Base-by-base conservation (phyloP, 2,888 invertebrate genomes). In the Pseudococcus viburni region DNA sequence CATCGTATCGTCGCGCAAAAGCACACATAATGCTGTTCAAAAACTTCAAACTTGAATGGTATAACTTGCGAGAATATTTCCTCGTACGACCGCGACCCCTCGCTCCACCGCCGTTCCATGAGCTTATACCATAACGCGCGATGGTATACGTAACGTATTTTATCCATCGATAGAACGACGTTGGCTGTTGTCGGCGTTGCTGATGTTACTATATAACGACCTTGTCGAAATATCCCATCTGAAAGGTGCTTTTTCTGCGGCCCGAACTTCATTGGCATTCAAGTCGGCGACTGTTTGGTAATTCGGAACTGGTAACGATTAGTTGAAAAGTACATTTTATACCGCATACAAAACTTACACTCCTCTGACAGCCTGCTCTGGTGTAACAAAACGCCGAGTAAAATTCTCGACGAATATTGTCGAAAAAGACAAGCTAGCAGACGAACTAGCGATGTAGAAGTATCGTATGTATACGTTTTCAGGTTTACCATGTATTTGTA, bases 251-350 rank as follows among this genome's bases (percentile, higher is more conserved):
- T 33, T 73, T 73, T 73, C 33, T 26, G 73, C 73, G 33, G 33
- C 73, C 15, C 33, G 15, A 73, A 73, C 73, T 33, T 73, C 73
- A 73, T 73, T 73, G 73, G 73, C 73, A 73, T 73, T 73, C 73
- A 73, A 33, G 33, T 73, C 73, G 33, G 73, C 73, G 33, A 73
- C 73, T 73, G 73, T 73, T 73, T 73, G 73, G 73, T 73, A 73
- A 73, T 73, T 73, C 73, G 73, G 73, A 73, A 73, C 73, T 73
- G 73, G 73, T 73, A 73, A 73, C 73, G 73, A 73, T 73, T 73
- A 73, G 73, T 73, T 73, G 73, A 73, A 73, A 73, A 73, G 73
- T 73, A 73, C 73, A 73, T 33, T 33, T 73, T 73, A 73, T 73
- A 73, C 73, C 73, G 73, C 73, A 17, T 17, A 15, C 39, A 22